These are phyloP conservation scores for Epicauta chinensis DNA, from an alignment of 1,140 invertebrate genomes.

Conservation along the genomic window DNA sequence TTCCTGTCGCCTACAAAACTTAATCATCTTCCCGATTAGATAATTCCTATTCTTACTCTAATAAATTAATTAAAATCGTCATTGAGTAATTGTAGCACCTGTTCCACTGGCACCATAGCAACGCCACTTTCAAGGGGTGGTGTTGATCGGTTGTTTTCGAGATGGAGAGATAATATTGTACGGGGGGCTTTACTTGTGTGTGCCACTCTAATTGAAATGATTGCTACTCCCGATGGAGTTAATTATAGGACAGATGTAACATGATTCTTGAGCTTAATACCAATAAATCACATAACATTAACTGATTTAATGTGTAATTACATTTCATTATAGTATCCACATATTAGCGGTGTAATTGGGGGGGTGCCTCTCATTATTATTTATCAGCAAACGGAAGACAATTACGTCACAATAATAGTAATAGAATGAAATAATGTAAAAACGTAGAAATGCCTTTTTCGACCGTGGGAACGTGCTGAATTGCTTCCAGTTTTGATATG, in stretches of 20 bases:
- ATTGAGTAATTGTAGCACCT: no score
- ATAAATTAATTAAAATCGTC: background rate
- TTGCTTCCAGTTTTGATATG: slow-evolving; percentile 1
- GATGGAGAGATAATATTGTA: no score
- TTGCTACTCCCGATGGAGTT: slow-evolving; percentile 38
- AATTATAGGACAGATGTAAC: slow-evolving; percentile 40
- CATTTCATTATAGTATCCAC: slow-evolving; percentile 17
- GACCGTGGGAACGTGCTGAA: slow-evolving; percentile 13
- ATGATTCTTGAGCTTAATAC: slow-evolving; percentile 23
- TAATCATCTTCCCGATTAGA: no score
- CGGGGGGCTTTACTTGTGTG: no score
- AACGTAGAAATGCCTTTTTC: background rate
- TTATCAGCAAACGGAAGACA: no score
- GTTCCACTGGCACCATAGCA: slow-evolving; percentile 6
- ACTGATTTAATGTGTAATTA: slow-evolving; percentile 34
- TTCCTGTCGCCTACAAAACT: no score
- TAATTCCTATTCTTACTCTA: no score
- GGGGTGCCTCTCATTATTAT: no score
- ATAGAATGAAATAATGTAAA: no score
- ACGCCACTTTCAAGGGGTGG: slow-evolving; percentile 7
- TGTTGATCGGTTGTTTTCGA: no score
- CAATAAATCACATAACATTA: slow-evolving; percentile 32
- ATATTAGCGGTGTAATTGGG: background rate
- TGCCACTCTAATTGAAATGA: slow-evolving; percentile 36
- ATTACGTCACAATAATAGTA: no score